These are phyloP conservation scores for Lamellibrachia columna DNA, from an alignment of 2,888 invertebrate genomes.

Conservation along the genomic window DNA sequence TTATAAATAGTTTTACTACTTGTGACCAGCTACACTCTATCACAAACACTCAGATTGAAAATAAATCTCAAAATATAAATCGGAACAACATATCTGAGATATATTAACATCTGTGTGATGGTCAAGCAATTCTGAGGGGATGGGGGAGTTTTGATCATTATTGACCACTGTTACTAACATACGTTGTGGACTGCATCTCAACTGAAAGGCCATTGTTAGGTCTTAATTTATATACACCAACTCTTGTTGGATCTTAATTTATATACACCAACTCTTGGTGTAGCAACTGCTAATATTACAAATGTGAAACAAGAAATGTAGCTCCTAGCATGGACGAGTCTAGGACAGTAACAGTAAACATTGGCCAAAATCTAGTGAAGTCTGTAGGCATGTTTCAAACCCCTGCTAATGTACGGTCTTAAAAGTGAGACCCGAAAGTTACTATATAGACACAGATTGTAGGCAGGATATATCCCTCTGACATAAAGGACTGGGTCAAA, in stretches of 20 bases:
- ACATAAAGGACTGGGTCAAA: not conserved
- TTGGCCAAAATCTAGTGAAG: not conserved
- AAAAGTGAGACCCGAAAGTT: not conserved
- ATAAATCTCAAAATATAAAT: not conserved
- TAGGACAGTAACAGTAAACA: not conserved
- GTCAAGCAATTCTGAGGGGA: not conserved
- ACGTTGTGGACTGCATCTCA: not conserved
- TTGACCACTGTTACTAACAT: not conserved
- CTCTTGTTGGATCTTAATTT: not conserved
- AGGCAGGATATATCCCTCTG: not conserved
- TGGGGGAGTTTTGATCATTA: not conserved
- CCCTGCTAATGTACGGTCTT: not conserved
- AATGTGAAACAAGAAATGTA: not conserved
- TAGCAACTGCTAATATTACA: not conserved
- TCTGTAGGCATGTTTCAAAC: not conserved
- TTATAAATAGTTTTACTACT: not conserved
- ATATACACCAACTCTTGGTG: not conserved
- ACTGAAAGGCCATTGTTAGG: not conserved
- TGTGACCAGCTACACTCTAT: not conserved
- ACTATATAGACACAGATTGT: not conserved
- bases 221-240: not conserved
- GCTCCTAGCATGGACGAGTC: not conserved
- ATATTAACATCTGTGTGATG: not conserved
- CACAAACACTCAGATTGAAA: not conserved
- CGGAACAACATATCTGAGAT: not conserved